Evolutionary conservation across 2,888 invertebrate genomes (phyloP).

Genomic region (Cotesia congregata): DNA sequence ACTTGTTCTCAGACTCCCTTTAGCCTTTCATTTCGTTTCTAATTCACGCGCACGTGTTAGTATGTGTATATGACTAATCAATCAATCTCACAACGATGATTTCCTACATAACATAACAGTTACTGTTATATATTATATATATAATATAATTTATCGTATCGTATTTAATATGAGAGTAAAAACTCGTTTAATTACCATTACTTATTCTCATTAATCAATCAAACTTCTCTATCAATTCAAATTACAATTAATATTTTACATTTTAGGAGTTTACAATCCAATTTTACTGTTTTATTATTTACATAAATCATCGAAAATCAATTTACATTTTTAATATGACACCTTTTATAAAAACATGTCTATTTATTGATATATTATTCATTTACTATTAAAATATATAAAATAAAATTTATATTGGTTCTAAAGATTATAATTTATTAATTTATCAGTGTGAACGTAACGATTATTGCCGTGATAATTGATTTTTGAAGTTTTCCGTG

Average conservation of each 20-base stretch:
- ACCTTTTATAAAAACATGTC: too few relatives aligned
- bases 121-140: not conserved
- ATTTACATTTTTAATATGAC: too few relatives aligned
- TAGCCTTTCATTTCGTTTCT: not conserved
- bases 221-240: not conserved
- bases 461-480: too few relatives aligned
- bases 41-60: conserved; percentile 28
- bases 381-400: too few relatives aligned
- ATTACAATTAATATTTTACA: not conserved
- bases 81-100: conserved; percentile 41
- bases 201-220: not conserved
- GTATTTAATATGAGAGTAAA: not conserved
- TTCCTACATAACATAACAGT: not conserved
- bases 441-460: too few relatives aligned
- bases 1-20: not conserved
- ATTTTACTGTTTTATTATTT: too few relatives aligned
- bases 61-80: conserved; percentile 49
- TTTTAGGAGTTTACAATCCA: not conserved
- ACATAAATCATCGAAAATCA: too few relatives aligned
- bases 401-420: too few relatives aligned
- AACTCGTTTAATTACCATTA: not conserved
- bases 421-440: too few relatives aligned
- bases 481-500: too few relatives aligned
- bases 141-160: not conserved
- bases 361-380: too few relatives aligned